Base-by-base conservation (phyloP, 2,888 invertebrate genomes). In the Ochlodes sylvanus region DNA sequence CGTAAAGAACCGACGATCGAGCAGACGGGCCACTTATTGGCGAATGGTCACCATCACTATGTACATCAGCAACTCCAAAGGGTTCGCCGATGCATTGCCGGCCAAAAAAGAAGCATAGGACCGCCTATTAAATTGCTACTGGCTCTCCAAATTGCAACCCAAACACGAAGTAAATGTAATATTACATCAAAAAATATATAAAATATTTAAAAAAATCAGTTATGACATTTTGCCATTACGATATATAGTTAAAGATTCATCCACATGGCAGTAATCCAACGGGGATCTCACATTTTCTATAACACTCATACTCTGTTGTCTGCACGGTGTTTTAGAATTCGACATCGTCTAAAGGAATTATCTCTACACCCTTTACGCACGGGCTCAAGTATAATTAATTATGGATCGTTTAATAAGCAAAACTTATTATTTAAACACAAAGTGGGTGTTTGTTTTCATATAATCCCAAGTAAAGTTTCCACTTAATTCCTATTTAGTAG, bases 261-360 rank as follows among this genome's bases (percentile, higher is more conserved):
- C 19, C 50, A 50, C 50, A 50, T 50, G 50, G 50, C 12, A 50
- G 19, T 50, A 50, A 50, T 50, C 50, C 50, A 50, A 19, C 19
- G 50, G 50, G 50, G 19, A 50, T 50, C 50, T 50, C 19, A 50
- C 50, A 50, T 50, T 50, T 50, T 50, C 50, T 50, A 50, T 50
- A 50, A 50, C 50, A 12, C 50, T 50, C 50, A 10, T 50, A 19
- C 19, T 50, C 50, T 12, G 19, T 50, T 10, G 10, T 50, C 50
- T 12, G 19, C 10, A 50, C 19, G 10, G 10, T 19, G 50, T 50
- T 50, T 50, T 50, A 50, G 50, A 50, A 50, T 50, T 17, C 12
- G 50, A 9, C 50, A 19, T 19, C 19, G n/a, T 19, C 10, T 19
- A 19, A 1, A 17, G 44, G 44, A 47, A 47, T 47, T 47, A 47